These are phyloP conservation scores for Bombus waltoni DNA, from an alignment of 1,140 invertebrate genomes.

Conservation along the genomic window DNA sequence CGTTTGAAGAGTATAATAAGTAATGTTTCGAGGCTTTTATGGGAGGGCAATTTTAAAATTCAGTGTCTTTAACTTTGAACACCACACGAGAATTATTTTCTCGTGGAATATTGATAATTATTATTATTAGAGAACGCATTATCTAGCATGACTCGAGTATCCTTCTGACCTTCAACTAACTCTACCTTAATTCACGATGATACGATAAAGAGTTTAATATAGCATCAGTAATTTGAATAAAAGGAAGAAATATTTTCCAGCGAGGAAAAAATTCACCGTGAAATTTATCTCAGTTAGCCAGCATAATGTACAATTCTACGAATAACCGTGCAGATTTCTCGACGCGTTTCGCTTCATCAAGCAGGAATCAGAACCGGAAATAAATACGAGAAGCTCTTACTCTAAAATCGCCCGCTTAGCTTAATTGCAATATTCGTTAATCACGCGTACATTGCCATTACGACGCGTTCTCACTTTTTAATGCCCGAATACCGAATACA, in stretches of 20 bases:
- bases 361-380: background rate
- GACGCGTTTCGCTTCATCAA: constrained; percentile 33
- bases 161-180: too few relatives aligned
- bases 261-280: background rate
- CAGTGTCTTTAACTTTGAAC: too few relatives aligned
- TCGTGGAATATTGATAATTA: too few relatives aligned
- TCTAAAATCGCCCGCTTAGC: background rate
- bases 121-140: too few relatives aligned
- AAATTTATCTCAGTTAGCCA: constrained; percentile 16
- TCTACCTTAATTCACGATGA: too few relatives aligned
- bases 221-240: too few relatives aligned
- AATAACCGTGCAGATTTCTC: constrained; percentile 29
- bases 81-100: too few relatives aligned
- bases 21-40: too few relatives aligned
- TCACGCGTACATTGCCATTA: constrained; percentile 21
- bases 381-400: constrained; percentile 28
- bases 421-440: constrained; percentile 39
- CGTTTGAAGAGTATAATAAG: too few relatives aligned
- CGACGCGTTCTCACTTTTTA: constrained; percentile 6
- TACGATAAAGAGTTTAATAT: too few relatives aligned
- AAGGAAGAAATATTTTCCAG: background rate
- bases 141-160: too few relatives aligned
- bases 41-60: too few relatives aligned
- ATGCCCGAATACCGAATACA: background rate
- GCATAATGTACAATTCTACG: constrained; percentile 4